A percentile compares a stretch with the other conserved stretches of the same genome.
phyloP scores from a whole-genome alignment of 2,888 invertebrate genomes.

The Eucriotettix oculatus region DNA sequence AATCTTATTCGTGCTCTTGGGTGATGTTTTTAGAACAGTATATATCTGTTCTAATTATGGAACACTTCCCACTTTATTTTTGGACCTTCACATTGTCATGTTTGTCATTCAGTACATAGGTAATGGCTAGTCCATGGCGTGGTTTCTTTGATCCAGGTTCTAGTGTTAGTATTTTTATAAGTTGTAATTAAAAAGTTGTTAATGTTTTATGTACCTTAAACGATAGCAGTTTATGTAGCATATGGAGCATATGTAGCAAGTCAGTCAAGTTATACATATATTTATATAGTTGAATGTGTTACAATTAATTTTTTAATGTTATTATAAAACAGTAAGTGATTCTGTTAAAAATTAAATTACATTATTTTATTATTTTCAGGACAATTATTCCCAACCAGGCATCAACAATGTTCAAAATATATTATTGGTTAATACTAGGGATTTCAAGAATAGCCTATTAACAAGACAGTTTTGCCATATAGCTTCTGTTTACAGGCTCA shows the following conservation, averaged over 20 bases:
- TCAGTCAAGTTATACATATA: not conserved
- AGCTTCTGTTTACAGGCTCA: constrained; percentile 45
- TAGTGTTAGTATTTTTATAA: not conserved
- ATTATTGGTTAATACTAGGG: constrained; percentile 34
- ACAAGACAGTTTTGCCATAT: constrained; percentile 44
- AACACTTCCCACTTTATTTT: no score
- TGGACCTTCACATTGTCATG: no score
- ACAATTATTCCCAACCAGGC: constrained; percentile 23
- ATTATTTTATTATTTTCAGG: not conserved
- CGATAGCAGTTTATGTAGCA: not conserved
- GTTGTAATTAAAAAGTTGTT: not conserved
- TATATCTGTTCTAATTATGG: no score
- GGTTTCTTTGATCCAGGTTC: not conserved
- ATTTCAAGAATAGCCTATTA: constrained; percentile 37
- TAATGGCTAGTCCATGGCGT: not conserved
- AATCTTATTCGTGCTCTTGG: no score
- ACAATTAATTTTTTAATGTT: no score
- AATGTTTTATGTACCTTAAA: not conserved
- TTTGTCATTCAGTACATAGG: not conserved
- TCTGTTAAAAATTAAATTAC: no score
- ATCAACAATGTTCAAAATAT: constrained; percentile 35
- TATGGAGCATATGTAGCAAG: not conserved
- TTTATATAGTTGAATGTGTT: no score
- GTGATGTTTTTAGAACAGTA: no score
- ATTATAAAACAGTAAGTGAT: no score